Conservation (phyloP, 2,113 vertebrate species). For the Lichenostomus cassidix region DNA sequence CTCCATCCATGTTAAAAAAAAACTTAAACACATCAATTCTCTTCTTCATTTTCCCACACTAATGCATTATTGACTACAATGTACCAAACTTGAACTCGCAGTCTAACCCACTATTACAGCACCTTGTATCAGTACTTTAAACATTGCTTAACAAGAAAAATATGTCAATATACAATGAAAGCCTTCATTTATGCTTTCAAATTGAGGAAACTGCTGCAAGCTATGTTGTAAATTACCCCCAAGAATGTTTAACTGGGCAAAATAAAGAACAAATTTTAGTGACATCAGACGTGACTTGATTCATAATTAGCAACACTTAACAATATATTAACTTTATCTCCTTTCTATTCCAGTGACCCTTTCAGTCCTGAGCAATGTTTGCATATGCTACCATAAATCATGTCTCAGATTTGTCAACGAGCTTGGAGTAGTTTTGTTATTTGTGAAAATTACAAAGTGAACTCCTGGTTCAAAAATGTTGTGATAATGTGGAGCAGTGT, state of each 20-base stretch:
- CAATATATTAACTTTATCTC: conserved; percentile 73
- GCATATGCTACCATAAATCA: conserved; percentile 76
- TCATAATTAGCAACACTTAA: conserved; percentile 81
- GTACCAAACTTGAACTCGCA: conserved; percentile 76
- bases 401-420: conserved; percentile 75
- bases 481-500: neutral
- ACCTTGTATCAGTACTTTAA: conserved; percentile 84
- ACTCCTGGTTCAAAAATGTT: conserved; percentile 47
- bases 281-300: conserved; percentile 61
- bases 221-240: conserved; percentile 81
- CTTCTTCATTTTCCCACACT: conserved; percentile 48
- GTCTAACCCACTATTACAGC: conserved; percentile 80
- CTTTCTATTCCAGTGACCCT: conserved; percentile 71
- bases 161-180: conserved; percentile 82
- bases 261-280: conserved; percentile 71
- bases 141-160: conserved; percentile 85
- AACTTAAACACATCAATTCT: neutral
- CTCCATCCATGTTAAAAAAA: neutral
- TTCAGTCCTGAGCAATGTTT: conserved; percentile 66
- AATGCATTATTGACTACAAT: conserved; percentile 67
- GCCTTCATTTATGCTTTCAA: conserved; percentile 81
- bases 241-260: conserved; percentile 79
- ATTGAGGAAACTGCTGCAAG: conserved; percentile 80
- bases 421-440: conserved; percentile 49
- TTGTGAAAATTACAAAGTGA: conserved; percentile 68